Evolutionary conservation across 2,113 vertebrate species (phyloP).

Genomic region (Cathartes aura): DNA sequence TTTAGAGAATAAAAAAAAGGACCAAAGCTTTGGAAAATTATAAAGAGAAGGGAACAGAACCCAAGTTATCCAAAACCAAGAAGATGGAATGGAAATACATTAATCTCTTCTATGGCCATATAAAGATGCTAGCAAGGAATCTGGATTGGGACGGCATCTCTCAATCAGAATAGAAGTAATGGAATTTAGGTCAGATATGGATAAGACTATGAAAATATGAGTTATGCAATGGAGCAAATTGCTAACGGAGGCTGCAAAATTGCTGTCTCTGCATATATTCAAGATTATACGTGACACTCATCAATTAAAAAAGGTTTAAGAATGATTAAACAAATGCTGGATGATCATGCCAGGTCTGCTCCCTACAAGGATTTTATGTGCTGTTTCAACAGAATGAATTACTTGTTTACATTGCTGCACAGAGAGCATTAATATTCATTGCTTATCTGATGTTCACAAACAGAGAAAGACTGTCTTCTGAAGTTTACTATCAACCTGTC

Average conservation of each 20-base stretch:
- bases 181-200: not conserved
- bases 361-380: not conserved
- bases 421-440: not conserved
- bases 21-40: too few relatives aligned
- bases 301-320: not conserved
- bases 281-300: not conserved
- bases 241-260: not conserved
- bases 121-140: not conserved
- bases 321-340: not conserved
- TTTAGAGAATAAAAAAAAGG: too few relatives aligned
- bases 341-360: not conserved
- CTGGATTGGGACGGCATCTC: not conserved
- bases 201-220: not conserved
- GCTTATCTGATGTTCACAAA: not conserved
- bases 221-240: not conserved
- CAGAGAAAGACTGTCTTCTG: not conserved
- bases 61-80: not conserved
- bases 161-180: not conserved
- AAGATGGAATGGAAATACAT: not conserved
- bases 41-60: not conserved
- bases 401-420: not conserved
- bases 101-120: not conserved
- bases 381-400: not conserved
- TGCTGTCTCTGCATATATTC: not conserved
- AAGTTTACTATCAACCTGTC: not conserved